Evolutionary conservation across 1,140 invertebrate genomes (phyloP).

Genomic region (Scaptomyza pallida): DNA sequence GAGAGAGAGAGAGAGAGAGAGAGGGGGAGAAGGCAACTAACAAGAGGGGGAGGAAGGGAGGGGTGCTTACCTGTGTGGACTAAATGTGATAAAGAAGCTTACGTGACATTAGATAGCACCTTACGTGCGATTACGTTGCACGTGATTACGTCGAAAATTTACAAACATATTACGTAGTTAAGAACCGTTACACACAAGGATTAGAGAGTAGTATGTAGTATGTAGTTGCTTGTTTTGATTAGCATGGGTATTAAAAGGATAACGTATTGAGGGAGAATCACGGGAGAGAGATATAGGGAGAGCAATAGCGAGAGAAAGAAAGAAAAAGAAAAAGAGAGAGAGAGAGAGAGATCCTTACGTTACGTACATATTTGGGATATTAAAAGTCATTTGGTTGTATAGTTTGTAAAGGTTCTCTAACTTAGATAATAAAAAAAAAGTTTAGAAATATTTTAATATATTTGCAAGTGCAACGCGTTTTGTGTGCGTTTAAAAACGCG

Average conservation of each 20-base stretch:
- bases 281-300: neutral
- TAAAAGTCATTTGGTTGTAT: too few species aligned
- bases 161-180: conserved; percentile 55
- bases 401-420: too few species aligned
- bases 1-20: neutral
- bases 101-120: conserved; percentile 67
- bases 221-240: conserved; percentile 9
- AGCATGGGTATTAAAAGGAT: neutral
- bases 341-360: too few species aligned
- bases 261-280: too few species aligned
- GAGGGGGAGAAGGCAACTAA: neutral
- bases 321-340: neutral
- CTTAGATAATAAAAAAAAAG: too few species aligned
- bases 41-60: conserved; percentile 4
- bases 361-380: too few species aligned
- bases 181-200: conserved; percentile 2
- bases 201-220: conserved; percentile 4
- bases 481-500: too few species aligned
- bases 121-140: conserved; percentile 46
- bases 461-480: too few species aligned
- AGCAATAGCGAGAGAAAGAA: neutral
- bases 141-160: conserved; percentile 41
- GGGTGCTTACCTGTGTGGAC: conserved; percentile 1
- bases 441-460: too few species aligned
- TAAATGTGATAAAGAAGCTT: conserved; percentile 51